These are phyloP conservation scores for Chloroclystis v-ata DNA, from an alignment of 2,888 invertebrate genomes.

Conservation along the genomic window DNA sequence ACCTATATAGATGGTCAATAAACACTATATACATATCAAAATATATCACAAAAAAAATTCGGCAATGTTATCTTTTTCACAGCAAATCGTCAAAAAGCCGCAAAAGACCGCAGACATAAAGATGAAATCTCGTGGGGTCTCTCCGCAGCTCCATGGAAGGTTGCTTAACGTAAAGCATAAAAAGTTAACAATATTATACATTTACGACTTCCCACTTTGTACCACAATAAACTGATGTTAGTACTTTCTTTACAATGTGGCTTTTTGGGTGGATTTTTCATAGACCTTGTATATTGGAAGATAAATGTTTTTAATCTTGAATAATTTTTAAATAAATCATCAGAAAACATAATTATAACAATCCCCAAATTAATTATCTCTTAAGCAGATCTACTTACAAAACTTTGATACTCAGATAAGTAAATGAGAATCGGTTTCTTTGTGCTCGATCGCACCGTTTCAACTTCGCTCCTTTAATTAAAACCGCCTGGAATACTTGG, in stretches of 20 bases:
- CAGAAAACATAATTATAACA: neutral
- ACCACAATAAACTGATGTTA: conserved; percentile 20
- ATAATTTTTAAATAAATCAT: no score
- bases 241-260: conserved; percentile 1
- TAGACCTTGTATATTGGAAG: neutral
- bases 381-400: neutral
- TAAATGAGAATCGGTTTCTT: conserved; percentile 12
- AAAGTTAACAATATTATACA: conserved; percentile 48
- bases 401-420: conserved; percentile 11
- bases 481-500: conserved; percentile 45
- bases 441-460: conserved; percentile 40
- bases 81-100: neutral
- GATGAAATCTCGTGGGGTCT: conserved; percentile 34
- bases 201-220: conserved; percentile 43
- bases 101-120: conserved; percentile 26
- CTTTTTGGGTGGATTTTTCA: conserved; percentile 1
- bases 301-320: neutral
- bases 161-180: conserved; percentile 42
- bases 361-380: neutral
- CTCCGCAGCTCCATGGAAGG: conserved; percentile 41
- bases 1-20: no score
- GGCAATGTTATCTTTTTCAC: conserved; percentile 5
- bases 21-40: no score
- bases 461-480: conserved; percentile 51
- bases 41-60: no score